Percentiles rank a stretch among this genome's conserved stretches.
Conservation (phyloP, 2,113 vertebrate genomes). For the Oryzias curvinotus region DNA sequence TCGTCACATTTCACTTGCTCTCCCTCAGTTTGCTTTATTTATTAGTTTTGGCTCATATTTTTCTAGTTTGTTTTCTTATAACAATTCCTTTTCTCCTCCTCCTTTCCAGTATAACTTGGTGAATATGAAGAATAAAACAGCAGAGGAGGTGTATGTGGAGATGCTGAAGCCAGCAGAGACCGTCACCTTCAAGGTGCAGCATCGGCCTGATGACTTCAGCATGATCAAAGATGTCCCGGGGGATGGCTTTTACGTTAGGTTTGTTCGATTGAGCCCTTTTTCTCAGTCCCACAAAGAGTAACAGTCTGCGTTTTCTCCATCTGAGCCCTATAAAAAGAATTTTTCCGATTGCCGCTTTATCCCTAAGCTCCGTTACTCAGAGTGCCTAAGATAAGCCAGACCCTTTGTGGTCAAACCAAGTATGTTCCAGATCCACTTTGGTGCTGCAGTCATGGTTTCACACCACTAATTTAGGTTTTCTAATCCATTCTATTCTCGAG, state of each 20-base stretch:
- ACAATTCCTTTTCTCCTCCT: background rate
- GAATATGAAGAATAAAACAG: slow-evolving; percentile 89
- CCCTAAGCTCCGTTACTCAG: slow-evolving; percentile 38
- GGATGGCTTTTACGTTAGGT: slow-evolving; percentile 98
- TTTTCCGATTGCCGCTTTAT: slow-evolving; percentile 29
- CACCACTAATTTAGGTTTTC: slow-evolving; percentile 44
- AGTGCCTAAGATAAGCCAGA: slow-evolving; percentile 36
- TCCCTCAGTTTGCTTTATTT: slow-evolving; percentile 7
- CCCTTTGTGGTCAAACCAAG: slow-evolving; percentile 58
- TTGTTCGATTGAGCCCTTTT: background rate
- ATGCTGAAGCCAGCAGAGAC: slow-evolving; percentile 94
- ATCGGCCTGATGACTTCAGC: slow-evolving; percentile 88
- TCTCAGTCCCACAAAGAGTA: background rate
- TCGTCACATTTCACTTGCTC: background rate
- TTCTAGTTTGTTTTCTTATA: background rate
- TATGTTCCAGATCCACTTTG: slow-evolving; percentile 49
- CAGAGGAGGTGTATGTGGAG: slow-evolving; percentile 96
- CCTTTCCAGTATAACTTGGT: slow-evolving; percentile 86
- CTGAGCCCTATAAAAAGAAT: slow-evolving; percentile 18
- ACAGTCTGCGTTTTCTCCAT: slow-evolving; percentile 3
- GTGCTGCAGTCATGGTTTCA: slow-evolving; percentile 37
- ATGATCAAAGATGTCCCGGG: slow-evolving; percentile 88
- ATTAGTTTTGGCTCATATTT: background rate
- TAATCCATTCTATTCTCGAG: slow-evolving; percentile 35
- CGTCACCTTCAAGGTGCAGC: slow-evolving; percentile 88